Conservation (phyloP, 2,797 vertebrate species). For the Carapus acus region DNA sequence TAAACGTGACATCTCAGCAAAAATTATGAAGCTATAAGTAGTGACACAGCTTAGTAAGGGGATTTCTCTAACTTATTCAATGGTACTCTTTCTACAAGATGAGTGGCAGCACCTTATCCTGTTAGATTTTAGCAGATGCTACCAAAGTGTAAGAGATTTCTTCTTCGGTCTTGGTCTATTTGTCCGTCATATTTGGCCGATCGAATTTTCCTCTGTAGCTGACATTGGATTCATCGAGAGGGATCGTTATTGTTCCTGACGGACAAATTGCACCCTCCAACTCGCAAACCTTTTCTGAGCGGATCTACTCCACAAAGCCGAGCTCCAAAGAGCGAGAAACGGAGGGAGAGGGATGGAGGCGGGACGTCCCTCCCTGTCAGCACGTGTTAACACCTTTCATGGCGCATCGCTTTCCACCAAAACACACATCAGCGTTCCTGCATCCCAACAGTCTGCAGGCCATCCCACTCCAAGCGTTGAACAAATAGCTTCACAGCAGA, state of each 20-base stretch:
- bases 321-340: no score
- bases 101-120: no score
- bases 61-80: no score
- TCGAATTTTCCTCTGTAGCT: neutral
- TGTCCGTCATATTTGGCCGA: neutral
- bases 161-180: neutral
- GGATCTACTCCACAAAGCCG: no score
- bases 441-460: constrained; percentile 31
- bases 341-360: neutral
- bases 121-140: neutral
- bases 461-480: constrained; percentile 17
- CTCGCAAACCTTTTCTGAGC: no score
- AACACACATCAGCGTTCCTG: constrained; percentile 33
- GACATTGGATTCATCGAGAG: constrained; percentile 10
- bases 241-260: constrained; percentile 4
- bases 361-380: constrained; percentile 14
- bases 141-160: neutral
- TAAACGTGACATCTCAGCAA: no score
- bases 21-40: no score
- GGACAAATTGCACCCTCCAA: neutral
- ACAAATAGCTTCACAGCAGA: constrained; percentile 31
- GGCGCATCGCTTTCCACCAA: constrained; percentile 26
- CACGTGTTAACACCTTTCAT: constrained; percentile 25
- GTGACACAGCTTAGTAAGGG: no score
- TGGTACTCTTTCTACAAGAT: no score